Conservation (phyloP, 2,888 invertebrate species). For the Muschampia plurimacula region DNA sequence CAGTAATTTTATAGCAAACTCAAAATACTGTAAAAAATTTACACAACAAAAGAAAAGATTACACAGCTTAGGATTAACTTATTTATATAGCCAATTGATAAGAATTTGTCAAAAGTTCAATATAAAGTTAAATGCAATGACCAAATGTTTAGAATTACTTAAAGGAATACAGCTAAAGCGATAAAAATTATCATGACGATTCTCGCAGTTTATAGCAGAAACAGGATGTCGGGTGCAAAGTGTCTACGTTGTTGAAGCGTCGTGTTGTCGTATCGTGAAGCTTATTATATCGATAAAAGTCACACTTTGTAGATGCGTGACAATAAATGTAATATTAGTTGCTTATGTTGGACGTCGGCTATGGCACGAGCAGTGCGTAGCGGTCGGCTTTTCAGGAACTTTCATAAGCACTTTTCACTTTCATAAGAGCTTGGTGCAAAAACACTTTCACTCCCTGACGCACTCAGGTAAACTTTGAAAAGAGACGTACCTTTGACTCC, state of each 20-base stretch:
- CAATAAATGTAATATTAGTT: no score
- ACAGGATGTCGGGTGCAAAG: not conserved
- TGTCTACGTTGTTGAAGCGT: not conserved
- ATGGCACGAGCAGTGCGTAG: no score
- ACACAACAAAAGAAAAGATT: constrained; percentile 2
- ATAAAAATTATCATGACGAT: not conserved
- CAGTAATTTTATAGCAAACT: not conserved
- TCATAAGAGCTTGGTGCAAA: not conserved
- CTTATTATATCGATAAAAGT: no score
- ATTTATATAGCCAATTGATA: no score
- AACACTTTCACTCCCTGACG: not conserved
- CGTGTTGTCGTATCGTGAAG: not conserved
- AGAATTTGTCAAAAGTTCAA: no score
- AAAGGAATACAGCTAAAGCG: not conserved
- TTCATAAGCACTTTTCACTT: not conserved
- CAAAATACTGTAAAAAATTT: constrained; percentile 4
- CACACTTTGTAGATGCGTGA: no score
- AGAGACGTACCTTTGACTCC: constrained; percentile 17
- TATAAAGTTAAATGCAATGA: not conserved
- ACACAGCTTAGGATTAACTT: not conserved
- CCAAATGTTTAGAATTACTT: not conserved
- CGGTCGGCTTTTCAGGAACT: not conserved
- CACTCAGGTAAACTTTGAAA: not conserved
- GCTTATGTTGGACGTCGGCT: no score
- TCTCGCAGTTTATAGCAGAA: not conserved